Conservation (phyloP, 2,113 vertebrate species). For the Myrmecophaga tridactyla region DNA sequence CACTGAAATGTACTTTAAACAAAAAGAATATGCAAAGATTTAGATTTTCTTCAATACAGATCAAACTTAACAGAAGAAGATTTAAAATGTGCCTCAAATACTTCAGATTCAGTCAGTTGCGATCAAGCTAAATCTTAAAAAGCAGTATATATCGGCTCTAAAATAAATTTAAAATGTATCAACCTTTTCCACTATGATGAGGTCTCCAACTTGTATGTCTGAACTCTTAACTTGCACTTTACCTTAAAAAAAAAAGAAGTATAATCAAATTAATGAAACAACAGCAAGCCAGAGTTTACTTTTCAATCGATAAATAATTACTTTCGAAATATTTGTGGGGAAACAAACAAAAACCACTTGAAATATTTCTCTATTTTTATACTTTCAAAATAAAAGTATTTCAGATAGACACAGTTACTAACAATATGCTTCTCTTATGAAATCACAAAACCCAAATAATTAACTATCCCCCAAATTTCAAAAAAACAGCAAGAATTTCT, state of each 20-base stretch:
- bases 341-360: background rate
- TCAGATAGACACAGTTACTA: background rate
- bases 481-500: background rate
- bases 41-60: background rate
- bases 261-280: conserved; percentile 74
- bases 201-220: conserved; percentile 98
- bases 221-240: conserved; percentile 98
- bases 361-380: background rate
- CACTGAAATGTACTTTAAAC: background rate
- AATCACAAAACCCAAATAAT: background rate
- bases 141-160: conserved; percentile 63
- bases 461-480: background rate
- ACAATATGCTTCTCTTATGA: background rate
- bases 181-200: conserved; percentile 99
- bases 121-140: conserved; percentile 53
- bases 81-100: conserved; percentile 62
- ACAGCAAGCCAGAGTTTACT: conserved; percentile 56
- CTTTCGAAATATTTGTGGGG: background rate
- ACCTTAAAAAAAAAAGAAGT: conserved; percentile 86
- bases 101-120: conserved; percentile 54
- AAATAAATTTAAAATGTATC: conserved; percentile 79
- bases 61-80: conserved; percentile 19
- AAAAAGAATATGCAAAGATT: background rate
- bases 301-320: conserved; percentile 19
- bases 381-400: conserved; percentile 17